Evolutionary conservation across 35 echinoderm and acorn worm genomes (phyloP), one percentile per base, ranked within the genome.

Genomic region (Apostichopus californicus): DNA sequence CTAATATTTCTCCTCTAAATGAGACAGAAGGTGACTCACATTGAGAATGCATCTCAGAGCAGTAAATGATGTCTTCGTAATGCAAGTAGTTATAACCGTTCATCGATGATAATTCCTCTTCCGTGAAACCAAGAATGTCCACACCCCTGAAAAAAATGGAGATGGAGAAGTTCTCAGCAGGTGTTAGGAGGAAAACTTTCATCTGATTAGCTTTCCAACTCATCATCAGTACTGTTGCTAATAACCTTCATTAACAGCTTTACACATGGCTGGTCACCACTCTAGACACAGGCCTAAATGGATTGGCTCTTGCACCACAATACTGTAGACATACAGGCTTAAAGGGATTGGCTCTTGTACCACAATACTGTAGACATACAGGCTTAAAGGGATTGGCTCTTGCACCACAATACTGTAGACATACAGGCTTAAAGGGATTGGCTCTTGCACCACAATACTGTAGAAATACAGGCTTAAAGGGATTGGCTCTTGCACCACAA

Each of bases 11-110:
- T 46, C 34, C 34, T 46, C 3, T 46, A 46, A 46, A 46, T 46
- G 34, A 46, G 34, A 46, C 58, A 61, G 12, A 9, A 55, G 20
- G 15, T 12, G 54, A 94, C 96, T 98, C 93, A 98, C 96, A 95
- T 54, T 89, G 90, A 65, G 91, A 93, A 77, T 98, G 96, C 88
- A 95, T 92, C 66, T 98, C 96, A n/a, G 96, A 94, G 59, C 92
- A 93, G 80, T 98, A 98, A 68, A 98, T 94, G 21, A 98, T 78
- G 79, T 98, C 96, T 82, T 98, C 96, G 86, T 98, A 98, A 34
- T 98, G 96, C 8, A 98, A 17, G 64, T 95, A 95, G 71, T 98
- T 88, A 60, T 98, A 98, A 9, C 94, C 96, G 59, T 92, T 73
- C 18, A 93, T 24, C 5, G 90, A 82, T 6, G 28, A 66, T 8